These are phyloP conservation scores for Siniperca undulata DNA, from an alignment of 2,797 vertebrate species.

Conservation along the genomic window DNA sequence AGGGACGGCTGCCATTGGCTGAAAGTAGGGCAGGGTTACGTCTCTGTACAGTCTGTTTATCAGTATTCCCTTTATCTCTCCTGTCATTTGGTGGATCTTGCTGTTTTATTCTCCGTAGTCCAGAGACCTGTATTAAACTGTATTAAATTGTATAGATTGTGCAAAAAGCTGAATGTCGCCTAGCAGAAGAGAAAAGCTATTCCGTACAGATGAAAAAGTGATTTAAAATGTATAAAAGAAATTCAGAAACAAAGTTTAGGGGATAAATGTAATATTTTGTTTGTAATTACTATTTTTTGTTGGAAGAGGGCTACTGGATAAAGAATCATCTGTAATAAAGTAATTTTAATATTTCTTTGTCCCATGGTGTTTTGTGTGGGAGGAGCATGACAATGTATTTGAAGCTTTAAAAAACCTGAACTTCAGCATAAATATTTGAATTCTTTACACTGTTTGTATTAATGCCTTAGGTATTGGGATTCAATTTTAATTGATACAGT, in stretches of 20 bases:
- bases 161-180: constrained; percentile 92
- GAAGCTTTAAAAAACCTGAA: neutral
- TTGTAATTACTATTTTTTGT: constrained; percentile 99
- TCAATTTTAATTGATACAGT: neutral
- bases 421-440: neutral
- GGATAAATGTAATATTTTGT: constrained; percentile 99
- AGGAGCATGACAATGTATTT: neutral
- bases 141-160: constrained; percentile 99
- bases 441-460: neutral
- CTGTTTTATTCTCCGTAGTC: constrained; percentile 88
- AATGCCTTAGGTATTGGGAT: neutral
- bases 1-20: constrained; percentile 65
- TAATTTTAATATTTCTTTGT: constrained; percentile 96
- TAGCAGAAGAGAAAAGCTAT: constrained; percentile 81
- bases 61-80: constrained; percentile 91
- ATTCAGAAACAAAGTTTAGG: constrained; percentile 85
- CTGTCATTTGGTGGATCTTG: constrained; percentile 81
- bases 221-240: constrained; percentile 85
- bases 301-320: constrained; percentile 97
- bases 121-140: constrained; percentile 96
- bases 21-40: constrained; percentile 65
- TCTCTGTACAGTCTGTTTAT: constrained; percentile 93
- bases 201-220: constrained; percentile 85
- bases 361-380: constrained; percentile 29
- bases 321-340: constrained; percentile 99